Evolutionary conservation across 2,797 vertebrate species (phyloP), one percentile per base, ranked within the genome.

Genomic region (Protonibea diacanthus): DNA sequence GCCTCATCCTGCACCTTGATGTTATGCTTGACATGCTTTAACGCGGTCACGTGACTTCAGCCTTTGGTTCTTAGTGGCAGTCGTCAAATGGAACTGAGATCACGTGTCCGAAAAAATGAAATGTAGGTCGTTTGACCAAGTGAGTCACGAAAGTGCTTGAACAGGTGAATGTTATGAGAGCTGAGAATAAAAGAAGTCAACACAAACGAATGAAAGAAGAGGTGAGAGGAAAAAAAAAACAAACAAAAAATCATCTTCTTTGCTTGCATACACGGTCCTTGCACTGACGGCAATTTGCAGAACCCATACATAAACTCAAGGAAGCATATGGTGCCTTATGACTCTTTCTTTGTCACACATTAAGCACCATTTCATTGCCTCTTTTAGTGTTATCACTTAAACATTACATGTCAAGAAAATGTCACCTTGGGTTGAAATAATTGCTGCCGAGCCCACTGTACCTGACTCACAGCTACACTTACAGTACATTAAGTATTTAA

Each of bases 401-500:
- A 77, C 56, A 44, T 60, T 45, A 42, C 33, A 47, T 51, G 48
- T 60, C 61, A 57, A n/a, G 25, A 42, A 78, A 59, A 58, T 42
- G 33, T 72, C 47, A 57, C 27, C 1, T n/a, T 2, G 0, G 29
- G n/a, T 23, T 74, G 53, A 53, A 52, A 18, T 42, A 15, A 72
- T 29, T 67, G 40, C 57, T 47, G 20, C 29, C 15, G 1, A 3
- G 25, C 18, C 47, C 11, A 1, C 33, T 45, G 3, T 5, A 12
- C 10, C 25, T 49, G 47, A 40, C 65, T 71, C 21, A 23, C 52
- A 62, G 38, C 49, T 29, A 15, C 20, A 25, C 65, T 48, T 29
- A 62, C 21, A 57, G 18, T n/a, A 56, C 27, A 7, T 74, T 18
- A 78, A 67, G 70, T 67, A 65, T 79, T 70, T 21, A 75, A 53